A percentile compares a stretch with the other conserved stretches of the same genome.
Conservation (phyloP, 1,140 invertebrate species). For the Cotesia glomerata region DNA sequence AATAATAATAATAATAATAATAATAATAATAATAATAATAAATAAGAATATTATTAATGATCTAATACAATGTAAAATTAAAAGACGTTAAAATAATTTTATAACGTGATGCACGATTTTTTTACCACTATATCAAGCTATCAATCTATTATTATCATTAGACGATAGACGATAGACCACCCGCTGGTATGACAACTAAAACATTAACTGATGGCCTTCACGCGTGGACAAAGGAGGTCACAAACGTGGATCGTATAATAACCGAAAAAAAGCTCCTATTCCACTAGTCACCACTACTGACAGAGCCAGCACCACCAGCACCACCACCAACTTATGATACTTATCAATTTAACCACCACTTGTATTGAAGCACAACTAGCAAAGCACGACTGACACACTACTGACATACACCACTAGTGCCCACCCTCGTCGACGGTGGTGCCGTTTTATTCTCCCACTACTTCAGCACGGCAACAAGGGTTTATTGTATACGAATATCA, state of each 20-base stretch:
- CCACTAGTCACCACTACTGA: conserved; percentile 4
- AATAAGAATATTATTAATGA: too few relatives aligned
- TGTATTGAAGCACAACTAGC: too few relatives aligned
- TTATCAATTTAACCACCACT: conserved; percentile 33
- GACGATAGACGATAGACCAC: not conserved
- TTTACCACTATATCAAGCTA: too few relatives aligned
- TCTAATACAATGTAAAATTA: not conserved
- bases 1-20: not conserved
- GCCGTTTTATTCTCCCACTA: conserved; percentile 3
- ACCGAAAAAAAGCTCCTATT: conserved; percentile 4
- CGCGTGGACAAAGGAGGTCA: conserved; percentile 21
- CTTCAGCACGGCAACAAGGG: conserved; percentile 26
- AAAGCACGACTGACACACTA: too few relatives aligned
- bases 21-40: not conserved
- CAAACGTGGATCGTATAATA: conserved; percentile 9
- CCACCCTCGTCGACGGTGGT: not conserved
- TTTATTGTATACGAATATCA: conserved; percentile 7
- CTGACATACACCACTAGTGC: not conserved
- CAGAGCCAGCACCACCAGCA: not conserved
- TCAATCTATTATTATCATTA: not conserved
- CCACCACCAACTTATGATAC: conserved; percentile 26
- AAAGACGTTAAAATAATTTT: too few relatives aligned
- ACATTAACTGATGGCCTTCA: not conserved
- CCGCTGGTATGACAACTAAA: not conserved
- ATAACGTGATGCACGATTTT: too few relatives aligned